Percentiles rank a stretch among this genome's conserved stretches.
These are phyloP conservation scores for Tiliacea aurago DNA, from an alignment of 2,888 invertebrate species.

Conservation along the genomic window DNA sequence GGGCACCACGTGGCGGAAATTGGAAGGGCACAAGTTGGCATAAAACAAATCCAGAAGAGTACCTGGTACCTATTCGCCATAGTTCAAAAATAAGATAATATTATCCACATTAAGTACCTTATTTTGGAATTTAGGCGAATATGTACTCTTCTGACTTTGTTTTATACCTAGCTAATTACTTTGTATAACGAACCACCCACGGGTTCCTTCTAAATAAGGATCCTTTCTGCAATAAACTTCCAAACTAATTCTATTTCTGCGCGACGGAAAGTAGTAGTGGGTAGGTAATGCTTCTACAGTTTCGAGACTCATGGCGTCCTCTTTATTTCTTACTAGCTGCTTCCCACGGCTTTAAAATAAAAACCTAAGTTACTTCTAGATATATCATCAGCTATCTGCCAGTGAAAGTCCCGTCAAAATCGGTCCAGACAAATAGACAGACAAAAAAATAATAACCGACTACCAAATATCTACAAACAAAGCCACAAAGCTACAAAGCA, in stretches of 20 bases:
- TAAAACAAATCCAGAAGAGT: constrained; percentile 20
- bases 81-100: constrained; percentile 21
- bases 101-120: too few species aligned
- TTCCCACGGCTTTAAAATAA: too few species aligned
- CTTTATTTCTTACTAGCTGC: not conserved
- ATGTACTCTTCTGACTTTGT: constrained; percentile 6
- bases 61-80: not conserved
- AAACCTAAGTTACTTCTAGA: too few species aligned
- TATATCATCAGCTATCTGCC: too few species aligned
- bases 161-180: not conserved
- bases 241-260: constrained; percentile 31
- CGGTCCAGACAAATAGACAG: too few species aligned
- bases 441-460: too few species aligned
- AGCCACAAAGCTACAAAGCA: too few species aligned
- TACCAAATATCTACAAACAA: too few species aligned
- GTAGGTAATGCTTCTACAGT: constrained; percentile 12
- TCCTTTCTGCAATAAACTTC: constrained; percentile 16
- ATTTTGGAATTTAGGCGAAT: too few species aligned
- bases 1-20: constrained; percentile 13
- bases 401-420: too few species aligned
- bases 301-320: constrained; percentile 14
- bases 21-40: constrained; percentile 30
- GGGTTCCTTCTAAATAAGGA: constrained; percentile 32
- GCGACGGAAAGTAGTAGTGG: not conserved
- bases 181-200: constrained; percentile 20